Percentiles rank a stretch among this genome's conserved stretches.
Conservation (phyloP, 2,888 invertebrate genomes). For the Oasisia sp. region DNA sequence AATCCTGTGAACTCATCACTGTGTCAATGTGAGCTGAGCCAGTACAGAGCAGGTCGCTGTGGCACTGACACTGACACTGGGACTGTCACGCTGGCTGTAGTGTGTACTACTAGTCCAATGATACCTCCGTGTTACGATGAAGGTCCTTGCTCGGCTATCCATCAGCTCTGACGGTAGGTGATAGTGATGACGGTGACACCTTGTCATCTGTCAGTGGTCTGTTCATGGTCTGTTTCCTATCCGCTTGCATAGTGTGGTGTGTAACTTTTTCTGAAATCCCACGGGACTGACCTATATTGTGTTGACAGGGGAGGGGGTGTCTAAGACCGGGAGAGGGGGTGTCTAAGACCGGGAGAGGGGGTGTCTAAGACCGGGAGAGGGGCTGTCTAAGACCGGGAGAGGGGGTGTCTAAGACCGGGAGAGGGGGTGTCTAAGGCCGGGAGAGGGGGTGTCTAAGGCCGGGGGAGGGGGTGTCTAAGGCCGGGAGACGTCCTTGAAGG, state of each 20-base stretch:
- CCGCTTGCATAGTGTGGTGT: neutral
- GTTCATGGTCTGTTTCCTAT: neutral
- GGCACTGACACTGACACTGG: neutral
- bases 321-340: no score
- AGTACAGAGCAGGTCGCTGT: neutral
- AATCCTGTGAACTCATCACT: neutral
- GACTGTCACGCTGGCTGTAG: neutral
- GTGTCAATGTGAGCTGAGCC: neutral
- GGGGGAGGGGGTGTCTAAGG: neutral
- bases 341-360: neutral
- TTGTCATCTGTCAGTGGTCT: neutral
- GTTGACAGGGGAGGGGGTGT: neutral
- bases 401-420: no score
- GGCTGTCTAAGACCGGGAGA: no score
- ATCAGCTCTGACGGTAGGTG: constrained; percentile 2
- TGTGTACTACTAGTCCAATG: neutral
- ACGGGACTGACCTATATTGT: neutral
- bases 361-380: no score
- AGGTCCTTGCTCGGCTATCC: neutral
- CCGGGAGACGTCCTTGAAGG: neutral
- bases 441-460: neutral
- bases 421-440: no score
- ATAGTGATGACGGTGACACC: neutral
- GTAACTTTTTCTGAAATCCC: neutral
- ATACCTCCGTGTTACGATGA: neutral